Base-by-base conservation (phyloP, 2,797 vertebrate genomes). In the Mormyrops attenuatus region DNA sequence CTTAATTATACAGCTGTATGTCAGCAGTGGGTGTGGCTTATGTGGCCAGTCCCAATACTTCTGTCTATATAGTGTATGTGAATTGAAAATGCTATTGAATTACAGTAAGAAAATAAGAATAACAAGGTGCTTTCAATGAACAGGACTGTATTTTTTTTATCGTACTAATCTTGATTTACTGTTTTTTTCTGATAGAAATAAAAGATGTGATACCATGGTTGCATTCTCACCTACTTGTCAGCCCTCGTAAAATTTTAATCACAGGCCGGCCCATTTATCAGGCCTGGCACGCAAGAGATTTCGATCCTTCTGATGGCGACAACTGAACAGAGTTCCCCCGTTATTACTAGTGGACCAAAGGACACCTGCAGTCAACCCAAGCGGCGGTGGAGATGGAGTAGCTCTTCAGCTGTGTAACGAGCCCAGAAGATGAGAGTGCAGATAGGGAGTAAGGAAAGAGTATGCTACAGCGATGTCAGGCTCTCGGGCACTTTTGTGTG, bases 371-470 rank as follows among this genome's bases (percentile, higher is more conserved):
- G 73, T 90, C 44, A 50, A 90, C n/a, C 87, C 69, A 57, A 49
- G 90, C 88, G 90, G 88, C 44, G 88, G 50, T 38, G 92, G 92
- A 93, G 91, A 92, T 90, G 90, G 93, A 92, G 93, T 92, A 87
- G 92, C 90, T 92, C 89, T 89, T 60, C 88, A 0, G 84, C 66
- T 89, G 93, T 92, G 95, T 94, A 94, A 94, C 82, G 87, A 93
- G 91, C 90, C 92, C 90, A n/a, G 57, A 50, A 92, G 93, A 94
- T 93, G 92, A 93, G 91, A 85, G 91, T 88, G 77, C 91, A 91
- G 93, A 94, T 94, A 90, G 38, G 22, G 73, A 41, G 89, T 86
- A 90, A 91, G 92, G 90, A 90, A 91, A 92, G 92, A 93, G 93
- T 89, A 91, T 60, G 90, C 88, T 89, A 89, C 88, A 85, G 87